Percentiles rank a stretch among this genome's conserved stretches.
Conservation (phyloP, 1,140 invertebrate genomes). For the Papilio polyxenes region DNA sequence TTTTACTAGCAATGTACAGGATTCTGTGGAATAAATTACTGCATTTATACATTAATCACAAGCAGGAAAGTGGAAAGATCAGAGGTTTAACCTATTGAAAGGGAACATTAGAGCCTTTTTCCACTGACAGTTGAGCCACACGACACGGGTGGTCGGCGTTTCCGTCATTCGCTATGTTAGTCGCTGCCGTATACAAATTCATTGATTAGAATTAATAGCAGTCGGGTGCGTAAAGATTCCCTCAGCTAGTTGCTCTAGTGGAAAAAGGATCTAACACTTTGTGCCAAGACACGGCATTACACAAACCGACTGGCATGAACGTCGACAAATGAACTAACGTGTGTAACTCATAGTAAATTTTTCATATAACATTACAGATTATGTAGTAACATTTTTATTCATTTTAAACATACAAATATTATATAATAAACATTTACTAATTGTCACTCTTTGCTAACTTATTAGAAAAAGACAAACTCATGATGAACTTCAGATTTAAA, state of each 20-base stretch:
- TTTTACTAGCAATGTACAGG: neutral
- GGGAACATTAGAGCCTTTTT: slow-evolving; percentile 23
- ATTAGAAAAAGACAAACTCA: neutral
- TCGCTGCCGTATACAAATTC: neutral
- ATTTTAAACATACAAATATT: neutral
- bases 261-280: neutral
- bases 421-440: neutral
- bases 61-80: slow-evolving; percentile 36
- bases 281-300: slow-evolving; percentile 8
- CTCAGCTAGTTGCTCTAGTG: neutral
- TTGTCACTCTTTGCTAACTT: neutral
- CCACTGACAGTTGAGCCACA: neutral
- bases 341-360: slow-evolving; percentile 20
- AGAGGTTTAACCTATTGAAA: slow-evolving; percentile 36
- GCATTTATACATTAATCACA: slow-evolving; percentile 33
- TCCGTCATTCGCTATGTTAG: no score
- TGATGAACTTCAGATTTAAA: neutral
- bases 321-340: slow-evolving; percentile 29
- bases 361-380: slow-evolving; percentile 18
- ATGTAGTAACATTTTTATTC: neutral
- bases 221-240: neutral
- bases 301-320: slow-evolving; percentile 30
- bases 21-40: slow-evolving; percentile 12
- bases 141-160: neutral
- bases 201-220: neutral